phyloP scores from a whole-genome alignment of 1,140 invertebrate genomes.

The Drosophila mayri region DNA sequence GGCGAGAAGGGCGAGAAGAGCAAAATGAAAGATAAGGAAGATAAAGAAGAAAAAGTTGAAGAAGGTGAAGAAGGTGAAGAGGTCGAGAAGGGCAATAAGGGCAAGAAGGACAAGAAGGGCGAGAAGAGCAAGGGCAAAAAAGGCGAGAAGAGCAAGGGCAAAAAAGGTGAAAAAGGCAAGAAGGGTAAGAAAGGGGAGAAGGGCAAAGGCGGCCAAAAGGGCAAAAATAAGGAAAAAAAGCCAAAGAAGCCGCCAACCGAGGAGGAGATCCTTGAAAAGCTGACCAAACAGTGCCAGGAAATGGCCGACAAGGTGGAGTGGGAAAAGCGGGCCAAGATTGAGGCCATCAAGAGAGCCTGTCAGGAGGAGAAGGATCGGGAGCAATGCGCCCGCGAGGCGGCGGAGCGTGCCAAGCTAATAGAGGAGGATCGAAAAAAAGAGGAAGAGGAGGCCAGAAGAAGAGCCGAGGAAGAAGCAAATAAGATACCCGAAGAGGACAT shows the following conservation, averaged over 20 bases:
- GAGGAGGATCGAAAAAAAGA: slow-evolving; percentile 11
- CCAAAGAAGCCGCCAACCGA: slow-evolving; percentile 6
- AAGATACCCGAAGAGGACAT: slow-evolving; percentile 4
- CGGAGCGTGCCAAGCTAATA: not conserved
- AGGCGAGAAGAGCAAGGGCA: not conserved
- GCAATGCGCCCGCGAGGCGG: slow-evolving; percentile 11
- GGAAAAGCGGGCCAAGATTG: slow-evolving; percentile 29
- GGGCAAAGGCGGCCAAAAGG: not conserved
- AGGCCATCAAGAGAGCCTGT: slow-evolving; percentile 22
- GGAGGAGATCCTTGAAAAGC: slow-evolving; percentile 14
- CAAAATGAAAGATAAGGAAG: no score
- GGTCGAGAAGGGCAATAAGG: not conserved
- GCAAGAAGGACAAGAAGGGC: not conserved
- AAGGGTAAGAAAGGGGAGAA: not conserved
- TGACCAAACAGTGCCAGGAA: slow-evolving; percentile 16
- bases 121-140: not conserved
- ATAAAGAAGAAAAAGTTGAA: not conserved
- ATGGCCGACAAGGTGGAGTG: slow-evolving; percentile 25
- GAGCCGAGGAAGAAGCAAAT: not conserved
- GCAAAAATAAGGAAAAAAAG: not conserved
- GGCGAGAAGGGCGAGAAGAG: no score
- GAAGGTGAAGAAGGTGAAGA: not conserved
- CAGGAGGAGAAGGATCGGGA: slow-evolving; percentile 8
- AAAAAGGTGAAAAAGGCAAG: not conserved
- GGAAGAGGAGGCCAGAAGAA: slow-evolving; percentile 8